Evolutionary conservation across 2,888 invertebrate species (phyloP), one percentile per base, ranked within the genome.

Genomic region (Saturnia japonica): DNA sequence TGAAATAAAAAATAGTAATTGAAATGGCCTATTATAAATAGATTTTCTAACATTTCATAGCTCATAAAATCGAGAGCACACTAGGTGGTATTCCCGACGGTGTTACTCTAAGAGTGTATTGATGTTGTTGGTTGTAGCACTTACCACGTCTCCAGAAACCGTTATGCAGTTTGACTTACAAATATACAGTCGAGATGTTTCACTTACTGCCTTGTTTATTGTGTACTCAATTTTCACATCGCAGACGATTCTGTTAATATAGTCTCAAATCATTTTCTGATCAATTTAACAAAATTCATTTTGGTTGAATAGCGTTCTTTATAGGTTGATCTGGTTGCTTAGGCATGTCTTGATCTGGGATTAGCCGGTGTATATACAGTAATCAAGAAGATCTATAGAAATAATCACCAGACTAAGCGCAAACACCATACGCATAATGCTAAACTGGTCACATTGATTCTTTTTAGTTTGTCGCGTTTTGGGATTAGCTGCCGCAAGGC

Each of bases 81-180:
- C 87, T 88, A 89, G 91, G 91, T 91, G 90, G 91, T 85, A 85
- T 84, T 82, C 85, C 81, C 82, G 79, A 76, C 82, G 81, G 79
- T 78, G 79, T 74, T 78, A 75, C 79, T 80, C 83, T 87, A 87
- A 89, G 86, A 89, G 90, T 86, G 82, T 86, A 88, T 89, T 87
- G 87, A 87, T 90, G 87, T 85, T 91, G 89, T 91, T 91, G 85
- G 88, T 82, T 84, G 82, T 86, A 85, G 83, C 90, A 92, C 91
- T 92, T 92, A 89, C 87, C 87, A 85, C 80, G 78, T 81, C 80
- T 81, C 81, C 72, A 75, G 75, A 77, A 76, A 80, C 91, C 88
- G 90, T 89, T 90, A 90, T 85, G 81, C 84, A 85, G 88, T 88
- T 89, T 88, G 87, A 88, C 88, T 88, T 84, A 89, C 88, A 89